Evolutionary conservation across 2,888 invertebrate genomes (phyloP).

Genomic region (Phyllotreta cruciferae): DNA sequence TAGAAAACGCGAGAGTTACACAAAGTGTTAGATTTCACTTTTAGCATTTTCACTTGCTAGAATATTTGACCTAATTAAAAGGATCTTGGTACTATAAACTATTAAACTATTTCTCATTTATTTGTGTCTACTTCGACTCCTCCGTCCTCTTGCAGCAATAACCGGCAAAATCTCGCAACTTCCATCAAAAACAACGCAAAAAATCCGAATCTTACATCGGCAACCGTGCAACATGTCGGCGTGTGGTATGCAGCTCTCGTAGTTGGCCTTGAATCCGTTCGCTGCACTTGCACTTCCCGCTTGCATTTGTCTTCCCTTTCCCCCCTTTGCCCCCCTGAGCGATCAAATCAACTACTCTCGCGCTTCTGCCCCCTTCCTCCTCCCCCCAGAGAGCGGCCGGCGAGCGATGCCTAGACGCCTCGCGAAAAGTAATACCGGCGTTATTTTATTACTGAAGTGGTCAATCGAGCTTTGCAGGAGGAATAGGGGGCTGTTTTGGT

Average conservation of each 20-base stretch:
- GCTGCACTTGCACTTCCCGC: slow-evolving; percentile 62
- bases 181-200: slow-evolving; percentile 17
- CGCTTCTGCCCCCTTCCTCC: slow-evolving; percentile 21
- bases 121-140: too few relatives aligned
- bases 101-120: too few relatives aligned
- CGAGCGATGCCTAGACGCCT: slow-evolving; percentile 16
- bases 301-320: slow-evolving; percentile 43
- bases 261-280: slow-evolving; percentile 60
- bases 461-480: slow-evolving; percentile 1
- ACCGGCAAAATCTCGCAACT: too few relatives aligned
- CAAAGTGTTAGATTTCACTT: too few relatives aligned
- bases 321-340: slow-evolving; percentile 37
- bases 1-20: too few relatives aligned
- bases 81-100: too few relatives aligned
- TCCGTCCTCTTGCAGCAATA: too few relatives aligned
- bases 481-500: not conserved
- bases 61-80: too few relatives aligned
- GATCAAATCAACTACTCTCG: slow-evolving; percentile 18
- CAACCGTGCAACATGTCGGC: slow-evolving; percentile 25
- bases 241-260: slow-evolving; percentile 41
- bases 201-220: slow-evolving; percentile 6
- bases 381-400: not conserved
- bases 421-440: slow-evolving; percentile 22
- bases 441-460: slow-evolving; percentile 10
- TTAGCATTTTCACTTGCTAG: too few relatives aligned